Evolutionary conservation across 2,113 vertebrate genomes (phyloP).

Genomic region (Rhipidura dahli): DNA sequence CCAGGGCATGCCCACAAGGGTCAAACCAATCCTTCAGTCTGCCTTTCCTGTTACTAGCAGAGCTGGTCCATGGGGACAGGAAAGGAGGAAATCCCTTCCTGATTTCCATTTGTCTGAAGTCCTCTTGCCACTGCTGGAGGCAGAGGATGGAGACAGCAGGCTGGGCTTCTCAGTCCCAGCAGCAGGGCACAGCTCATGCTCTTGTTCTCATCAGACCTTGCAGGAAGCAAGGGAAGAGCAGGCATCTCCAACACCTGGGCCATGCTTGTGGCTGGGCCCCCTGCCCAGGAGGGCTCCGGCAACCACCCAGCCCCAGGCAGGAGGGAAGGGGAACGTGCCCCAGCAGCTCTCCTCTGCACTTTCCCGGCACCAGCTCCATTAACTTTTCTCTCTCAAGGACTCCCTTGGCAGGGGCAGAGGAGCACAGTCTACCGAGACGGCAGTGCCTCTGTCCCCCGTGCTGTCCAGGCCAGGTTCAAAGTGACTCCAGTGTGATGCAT

Average conservation of each 20-base stretch:
- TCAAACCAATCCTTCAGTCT: not conserved
- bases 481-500: not conserved
- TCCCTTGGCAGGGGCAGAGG: not conserved
- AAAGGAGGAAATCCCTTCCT: not conserved
- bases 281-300: not conserved
- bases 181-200: not conserved
- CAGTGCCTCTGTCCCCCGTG: not conserved
- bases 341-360: not conserved
- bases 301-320: not conserved
- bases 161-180: not conserved
- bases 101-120: not conserved
- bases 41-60: not conserved
- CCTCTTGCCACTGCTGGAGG: not conserved
- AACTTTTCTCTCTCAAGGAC: not conserved
- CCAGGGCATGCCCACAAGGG: not conserved
- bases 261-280: not conserved
- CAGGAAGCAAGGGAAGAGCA: not conserved
- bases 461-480: not conserved
- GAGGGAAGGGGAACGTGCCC: not conserved
- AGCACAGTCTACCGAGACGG: not conserved
- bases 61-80: not conserved
- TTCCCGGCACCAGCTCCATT: not conserved
- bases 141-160: not conserved
- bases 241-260: not conserved
- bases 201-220: not conserved